Evolutionary conservation across 1,140 invertebrate genomes (phyloP).

Genomic region (Drosophila parvula): DNA sequence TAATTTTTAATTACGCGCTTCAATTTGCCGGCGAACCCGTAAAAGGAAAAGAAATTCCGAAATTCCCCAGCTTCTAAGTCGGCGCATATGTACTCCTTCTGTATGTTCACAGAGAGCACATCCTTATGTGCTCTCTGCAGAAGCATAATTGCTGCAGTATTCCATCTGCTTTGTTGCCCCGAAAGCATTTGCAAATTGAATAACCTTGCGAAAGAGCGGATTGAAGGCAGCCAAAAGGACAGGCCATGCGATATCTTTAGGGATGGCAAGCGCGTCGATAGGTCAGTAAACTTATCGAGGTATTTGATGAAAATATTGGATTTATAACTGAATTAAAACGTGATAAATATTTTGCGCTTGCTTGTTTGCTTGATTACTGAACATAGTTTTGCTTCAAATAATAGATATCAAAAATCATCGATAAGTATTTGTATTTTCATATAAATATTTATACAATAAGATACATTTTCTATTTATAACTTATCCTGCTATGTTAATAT

Average conservation of each 20-base stretch:
- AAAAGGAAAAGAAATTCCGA: slow-evolving; percentile 18
- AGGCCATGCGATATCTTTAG: not conserved
- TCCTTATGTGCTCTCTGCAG: slow-evolving; percentile 9
- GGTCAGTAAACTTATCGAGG: not conserved
- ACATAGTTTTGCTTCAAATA: not conserved
- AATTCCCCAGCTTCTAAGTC: slow-evolving; percentile 26
- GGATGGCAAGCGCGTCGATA: not conserved
- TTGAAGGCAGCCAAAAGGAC: slow-evolving; percentile 5
- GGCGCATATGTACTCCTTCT: not conserved
- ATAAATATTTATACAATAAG: not conserved
- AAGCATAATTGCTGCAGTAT: slow-evolving; percentile 61
- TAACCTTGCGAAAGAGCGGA: slow-evolving; percentile 25
- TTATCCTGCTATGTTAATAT: not conserved
- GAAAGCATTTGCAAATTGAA: slow-evolving; percentile 64
- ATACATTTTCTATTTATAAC: not conserved
- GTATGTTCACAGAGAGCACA: not conserved
- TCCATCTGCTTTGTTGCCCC: slow-evolving; percentile 56
- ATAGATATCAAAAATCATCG: too few species aligned
- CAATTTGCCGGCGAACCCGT: slow-evolving; percentile 37
- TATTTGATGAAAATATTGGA: not conserved
- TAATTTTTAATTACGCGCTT: slow-evolving; percentile 72
- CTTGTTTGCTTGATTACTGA: not conserved
- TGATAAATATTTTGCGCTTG: too few species aligned
- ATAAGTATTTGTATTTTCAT: not conserved
- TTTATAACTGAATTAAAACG: too few species aligned